Base-by-base conservation (phyloP, 2,888 invertebrate species). In the Folsomia manolachei region DNA sequence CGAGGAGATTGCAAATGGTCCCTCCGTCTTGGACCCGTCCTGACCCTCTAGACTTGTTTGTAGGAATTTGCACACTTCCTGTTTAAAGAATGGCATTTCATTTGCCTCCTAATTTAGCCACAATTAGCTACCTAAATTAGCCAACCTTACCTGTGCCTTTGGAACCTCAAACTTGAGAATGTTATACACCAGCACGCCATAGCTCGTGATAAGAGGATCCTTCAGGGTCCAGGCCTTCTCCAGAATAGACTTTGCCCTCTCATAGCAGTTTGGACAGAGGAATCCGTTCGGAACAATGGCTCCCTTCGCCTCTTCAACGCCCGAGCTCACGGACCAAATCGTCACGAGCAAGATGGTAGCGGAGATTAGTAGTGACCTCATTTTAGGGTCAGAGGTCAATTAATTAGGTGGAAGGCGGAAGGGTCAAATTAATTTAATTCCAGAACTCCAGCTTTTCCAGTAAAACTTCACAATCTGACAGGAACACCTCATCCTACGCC, bases 31-130 rank as follows among this genome's bases (percentile, higher is more conserved):
- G 1, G 76, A 23, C 27, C 78, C 79, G 72, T 79, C 79, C 68
- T 74, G 51, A 0, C 69, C 71, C 27, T 78, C 79, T 66, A 78
- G 69, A 63, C 71, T 75, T 2, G 73, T 70, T 51, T 74, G 69
- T 4, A 80, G 71, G 63, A 64, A 78, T 63, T 78, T 80, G 63
- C 79, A 80, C 21, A 80, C 77, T 52, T 80, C 77, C 78, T 78
- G n/a, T 39, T 24, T 70, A 52, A 68, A 24, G 7, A 25, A 68
- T 7, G 53, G n/a, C n/a, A n/a, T n/a, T n/a, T n/a, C n/a, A n/a
- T n/a, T n/a, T n/a, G n/a, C n/a, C n/a, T n/a, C n/a, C n/a, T n/a
- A n/a, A n/a, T n/a, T n/a, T n/a, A n/a, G n/a, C n/a, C n/a, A n/a
- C n/a, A n/a, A n/a, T n/a, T n/a, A n/a, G n/a, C n/a, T n/a, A n/a